Conservation (phyloP, 2,113 vertebrate species). For the Pomatorhinus ruficollis region DNA sequence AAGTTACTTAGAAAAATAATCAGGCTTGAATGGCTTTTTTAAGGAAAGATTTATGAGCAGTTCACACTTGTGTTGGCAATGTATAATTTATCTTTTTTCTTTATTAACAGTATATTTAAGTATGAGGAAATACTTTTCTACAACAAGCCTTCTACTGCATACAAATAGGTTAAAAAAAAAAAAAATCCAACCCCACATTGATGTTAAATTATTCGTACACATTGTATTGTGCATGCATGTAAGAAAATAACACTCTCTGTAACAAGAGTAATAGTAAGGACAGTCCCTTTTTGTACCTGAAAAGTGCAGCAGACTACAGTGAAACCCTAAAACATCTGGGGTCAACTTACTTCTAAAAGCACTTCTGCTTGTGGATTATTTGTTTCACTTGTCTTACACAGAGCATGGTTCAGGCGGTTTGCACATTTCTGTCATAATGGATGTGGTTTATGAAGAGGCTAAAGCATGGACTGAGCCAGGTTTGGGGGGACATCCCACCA, state of each 20-base stretch:
- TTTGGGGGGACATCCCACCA: not conserved
- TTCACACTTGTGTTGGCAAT: constrained; percentile 73
- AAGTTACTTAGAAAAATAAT: constrained; percentile 87
- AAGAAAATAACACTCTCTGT: constrained; percentile 74
- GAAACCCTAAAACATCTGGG: constrained; percentile 20
- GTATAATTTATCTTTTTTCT: constrained; percentile 71
- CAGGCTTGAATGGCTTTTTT: constrained; percentile 81
- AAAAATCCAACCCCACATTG: constrained; percentile 64
- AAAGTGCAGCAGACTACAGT: constrained; percentile 56
- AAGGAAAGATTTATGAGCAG: constrained; percentile 75
- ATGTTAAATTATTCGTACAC: constrained; percentile 69
- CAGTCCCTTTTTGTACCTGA: constrained; percentile 71
- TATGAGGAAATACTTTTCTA: constrained; percentile 70
- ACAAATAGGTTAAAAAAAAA: constrained; percentile 73
- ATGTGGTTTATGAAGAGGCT: not conserved
- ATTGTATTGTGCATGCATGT: constrained; percentile 73
- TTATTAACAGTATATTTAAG: constrained; percentile 70
- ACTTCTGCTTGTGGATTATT: constrained; percentile 13
- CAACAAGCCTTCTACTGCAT: constrained; percentile 73
- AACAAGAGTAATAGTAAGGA: constrained; percentile 73
- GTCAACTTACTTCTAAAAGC: constrained; percentile 34
- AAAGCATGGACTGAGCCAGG: not conserved
- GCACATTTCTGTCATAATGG: not conserved
- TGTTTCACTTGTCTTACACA: not conserved
- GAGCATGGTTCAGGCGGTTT: not conserved